These are phyloP conservation scores for Stegodyphus mimosarum DNA, from an alignment of 1,140 invertebrate genomes.

Conservation along the genomic window DNA sequence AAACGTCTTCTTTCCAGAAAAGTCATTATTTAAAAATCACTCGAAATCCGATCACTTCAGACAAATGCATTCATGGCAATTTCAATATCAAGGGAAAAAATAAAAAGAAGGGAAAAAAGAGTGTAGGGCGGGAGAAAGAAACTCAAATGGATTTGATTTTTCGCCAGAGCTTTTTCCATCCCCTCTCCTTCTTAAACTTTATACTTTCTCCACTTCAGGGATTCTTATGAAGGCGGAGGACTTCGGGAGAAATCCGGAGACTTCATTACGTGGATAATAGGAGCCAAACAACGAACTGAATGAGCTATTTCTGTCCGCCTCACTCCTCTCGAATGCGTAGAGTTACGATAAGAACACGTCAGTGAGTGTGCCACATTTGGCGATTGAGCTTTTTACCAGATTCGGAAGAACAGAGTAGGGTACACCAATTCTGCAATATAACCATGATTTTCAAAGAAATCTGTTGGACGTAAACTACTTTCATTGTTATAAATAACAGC, in stretches of 20 bases:
- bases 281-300: slow-evolving; percentile 46
- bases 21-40: not conserved
- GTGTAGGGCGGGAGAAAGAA: not conserved
- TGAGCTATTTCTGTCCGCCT: slow-evolving; percentile 33
- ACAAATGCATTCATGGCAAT: not conserved
- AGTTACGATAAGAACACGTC: too few species aligned
- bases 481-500: too few species aligned
- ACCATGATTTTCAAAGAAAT: too few species aligned
- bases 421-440: too few species aligned
- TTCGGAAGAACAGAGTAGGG: too few species aligned
- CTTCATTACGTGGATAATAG: slow-evolving; percentile 51
- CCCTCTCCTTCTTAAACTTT: not conserved
- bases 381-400: too few species aligned
- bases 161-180: not conserved
- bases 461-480: too few species aligned
- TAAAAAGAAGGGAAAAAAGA: not conserved
- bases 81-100: not conserved
- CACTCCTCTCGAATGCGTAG: not conserved
- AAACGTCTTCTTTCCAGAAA: not conserved
- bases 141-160: slow-evolving; percentile 4
- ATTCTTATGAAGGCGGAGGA: slow-evolving; percentile 3
- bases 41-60: not conserved
- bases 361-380: too few species aligned
- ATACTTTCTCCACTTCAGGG: not conserved
- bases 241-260: slow-evolving; percentile 17